Evolutionary conservation across 2,888 invertebrate genomes (phyloP).

Genomic region (Eristalis arbustorum): DNA sequence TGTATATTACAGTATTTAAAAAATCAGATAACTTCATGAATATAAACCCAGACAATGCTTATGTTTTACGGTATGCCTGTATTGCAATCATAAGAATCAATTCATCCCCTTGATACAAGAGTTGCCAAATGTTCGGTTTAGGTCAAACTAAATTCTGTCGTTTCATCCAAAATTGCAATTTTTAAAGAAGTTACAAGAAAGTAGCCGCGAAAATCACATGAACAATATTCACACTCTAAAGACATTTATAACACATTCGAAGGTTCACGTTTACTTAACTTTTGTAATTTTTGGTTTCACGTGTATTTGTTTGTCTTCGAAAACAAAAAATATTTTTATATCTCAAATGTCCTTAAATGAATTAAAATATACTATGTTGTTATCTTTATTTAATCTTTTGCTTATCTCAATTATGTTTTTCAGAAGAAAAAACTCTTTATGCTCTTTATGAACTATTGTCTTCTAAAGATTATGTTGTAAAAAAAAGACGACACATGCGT

Average conservation of each 20-base stretch:
- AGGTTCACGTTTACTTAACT: neutral
- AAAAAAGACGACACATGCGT: constrained; percentile 49
- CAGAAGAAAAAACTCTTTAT: constrained; percentile 14
- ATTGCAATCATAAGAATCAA: neutral
- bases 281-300: too few species aligned
- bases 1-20: constrained; percentile 41
- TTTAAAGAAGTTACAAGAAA: neutral
- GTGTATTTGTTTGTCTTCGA: constrained; percentile 16
- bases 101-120: constrained; percentile 25
- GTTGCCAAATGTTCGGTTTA: constrained; percentile 58
- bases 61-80: neutral
- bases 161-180: constrained; percentile 10
- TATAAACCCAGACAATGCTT: constrained; percentile 22
- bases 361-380: constrained; percentile 50
- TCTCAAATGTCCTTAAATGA: constrained; percentile 53
- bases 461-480: constrained; percentile 52
- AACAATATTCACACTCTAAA: constrained; percentile 42
- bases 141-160: constrained; percentile 6
- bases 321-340: constrained; percentile 60
- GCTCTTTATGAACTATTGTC: constrained; percentile 60
- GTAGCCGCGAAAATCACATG: constrained; percentile 46
- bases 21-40: constrained; percentile 20
- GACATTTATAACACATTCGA: constrained; percentile 35
- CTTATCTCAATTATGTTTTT: constrained; percentile 19
- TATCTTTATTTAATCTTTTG: constrained; percentile 13